Base-by-base conservation (phyloP, 2,797 vertebrate species). In the Sebastiscus albofasciatus region DNA sequence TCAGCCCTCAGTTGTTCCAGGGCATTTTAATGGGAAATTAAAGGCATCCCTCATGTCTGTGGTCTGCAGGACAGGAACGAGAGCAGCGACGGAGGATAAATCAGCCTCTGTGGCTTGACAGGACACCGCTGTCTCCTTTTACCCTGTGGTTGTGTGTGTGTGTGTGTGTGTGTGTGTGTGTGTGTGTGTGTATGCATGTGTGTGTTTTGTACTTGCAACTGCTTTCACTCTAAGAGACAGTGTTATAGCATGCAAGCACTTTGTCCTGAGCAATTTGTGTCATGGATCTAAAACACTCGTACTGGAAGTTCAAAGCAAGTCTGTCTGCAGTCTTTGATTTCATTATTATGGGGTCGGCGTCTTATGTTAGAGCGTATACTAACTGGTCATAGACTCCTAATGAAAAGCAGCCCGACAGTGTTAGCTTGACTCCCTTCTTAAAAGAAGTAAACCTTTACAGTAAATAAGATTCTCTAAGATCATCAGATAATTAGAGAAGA, bases 1-100 rank as follows among this genome's bases (percentile, higher is more conserved):
- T 77, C 90, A 75, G 86, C 82, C 77, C 90, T 85, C 80, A 78
- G 87, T 91, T 93, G 90, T 93, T 91, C 81, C 88, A 84, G 88
- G 86, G 94, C 91, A 93, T 93, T 93, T 94, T 93, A 93, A 95
- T 94, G 88, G 90, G 91, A 90, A 91, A 94, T 94, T 92, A 95
- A 94, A 93, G 90, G 88, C 86, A 76, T 91, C 85, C 72, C 79
- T 88, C 74, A 85, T 87, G 88, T 88, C 89, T 87, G 87, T 81
- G 87, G 82, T 89, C 80, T 83, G 77, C 81, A 81, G 89, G 88
- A 92, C 86, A 75, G 84, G 49, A 87, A 72, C 18, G 76, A 78
- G 87, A 87, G 84, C 75, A 52, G 83, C 33, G 52, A 31, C 69
- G 6, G 89, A 84, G 89, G 89, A 94, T 95, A 94, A 94, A 94